Evolutionary conservation across 2,888 invertebrate species (phyloP), one percentile per base, ranked within the genome.

Genomic region (Apoderus coryli): DNA sequence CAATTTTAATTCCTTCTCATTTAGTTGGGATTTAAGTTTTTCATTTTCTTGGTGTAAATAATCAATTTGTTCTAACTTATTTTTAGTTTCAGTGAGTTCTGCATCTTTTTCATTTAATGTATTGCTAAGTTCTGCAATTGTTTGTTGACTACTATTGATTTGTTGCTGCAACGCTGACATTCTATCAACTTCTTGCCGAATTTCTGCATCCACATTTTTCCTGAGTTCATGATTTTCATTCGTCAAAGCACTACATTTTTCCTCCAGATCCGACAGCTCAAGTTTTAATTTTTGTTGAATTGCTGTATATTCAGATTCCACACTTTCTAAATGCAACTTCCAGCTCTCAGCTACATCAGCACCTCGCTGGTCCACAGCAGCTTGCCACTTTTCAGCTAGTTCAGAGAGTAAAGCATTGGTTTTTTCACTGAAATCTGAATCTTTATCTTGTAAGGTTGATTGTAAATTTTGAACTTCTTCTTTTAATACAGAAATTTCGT

Each of bases 261-360:
- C 54, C 46, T 66, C 67, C 25, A 64, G 52, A 39, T 60, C 58
- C 40, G 47, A 56, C 15, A 74, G 53, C 53, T 73, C 66, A 24
- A 31, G 26, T 27, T 41, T 40, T n/a, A 45, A 22, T 27, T 44
- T 39, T 11, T 42, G 36, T 31, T 46, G 44, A 5, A 38, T 22
- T 2, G 33, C 58, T 35, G 62, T 59, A 45, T 73, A 74, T 43
- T 73, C 75, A 6, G 54, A 58, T 58, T 76, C 75, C 23, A 71
- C 64, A 42, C 65, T 63, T n/a, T 66, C 61, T 33, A 76, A 50
- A 53, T 77, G 76, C 39, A 70, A 62, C 46, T 76, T 74, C 76
- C 76, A 76, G 45, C 74, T 61, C 54, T 71, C 69, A 6, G 76
- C 75, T 34, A 77, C 68, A 57, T 76, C 74, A 43, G 63, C 63